Conservation (phyloP, 1,140 invertebrate species). For the Zaprionus davidi region DNA sequence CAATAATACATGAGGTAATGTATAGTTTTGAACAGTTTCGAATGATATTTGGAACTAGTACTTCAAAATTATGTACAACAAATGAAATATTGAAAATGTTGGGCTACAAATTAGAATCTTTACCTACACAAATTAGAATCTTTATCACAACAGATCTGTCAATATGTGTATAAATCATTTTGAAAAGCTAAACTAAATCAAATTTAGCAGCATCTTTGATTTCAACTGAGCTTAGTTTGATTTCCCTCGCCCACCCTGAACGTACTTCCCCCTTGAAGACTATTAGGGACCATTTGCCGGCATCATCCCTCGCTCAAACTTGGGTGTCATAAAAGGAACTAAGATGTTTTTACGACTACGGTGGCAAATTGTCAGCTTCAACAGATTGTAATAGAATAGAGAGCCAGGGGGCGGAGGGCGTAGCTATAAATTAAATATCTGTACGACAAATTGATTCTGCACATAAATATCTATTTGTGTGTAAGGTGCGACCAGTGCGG, state of each 20-base stretch:
- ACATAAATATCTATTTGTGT: conserved; percentile 49
- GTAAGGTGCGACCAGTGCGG: conserved; percentile 27
- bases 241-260: neutral
- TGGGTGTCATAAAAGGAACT: conserved; percentile 36
- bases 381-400: conserved; percentile 55
- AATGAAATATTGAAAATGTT: too few relatives aligned
- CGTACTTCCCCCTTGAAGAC: neutral
- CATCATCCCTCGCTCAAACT: conserved; percentile 56
- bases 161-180: neutral
- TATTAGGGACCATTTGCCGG: conserved; percentile 30
- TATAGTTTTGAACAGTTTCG: too few relatives aligned
- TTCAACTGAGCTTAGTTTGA: neutral
- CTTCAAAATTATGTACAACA: too few relatives aligned
- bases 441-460: conserved; percentile 70
- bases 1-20: fast-evolving
- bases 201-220: conserved; percentile 13
- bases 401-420: conserved; percentile 1
- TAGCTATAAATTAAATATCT: conserved; percentile 71
- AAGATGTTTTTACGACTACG: conserved; percentile 37
- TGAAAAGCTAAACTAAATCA: conserved; percentile 83
- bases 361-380: conserved; percentile 23
- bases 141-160: neutral
- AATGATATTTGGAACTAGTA: too few relatives aligned
- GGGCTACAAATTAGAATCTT: too few relatives aligned
- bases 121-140: too few relatives aligned